These are phyloP conservation scores for Nomada lathburiana DNA, from an alignment of 2,888 invertebrate genomes.

Conservation along the genomic window DNA sequence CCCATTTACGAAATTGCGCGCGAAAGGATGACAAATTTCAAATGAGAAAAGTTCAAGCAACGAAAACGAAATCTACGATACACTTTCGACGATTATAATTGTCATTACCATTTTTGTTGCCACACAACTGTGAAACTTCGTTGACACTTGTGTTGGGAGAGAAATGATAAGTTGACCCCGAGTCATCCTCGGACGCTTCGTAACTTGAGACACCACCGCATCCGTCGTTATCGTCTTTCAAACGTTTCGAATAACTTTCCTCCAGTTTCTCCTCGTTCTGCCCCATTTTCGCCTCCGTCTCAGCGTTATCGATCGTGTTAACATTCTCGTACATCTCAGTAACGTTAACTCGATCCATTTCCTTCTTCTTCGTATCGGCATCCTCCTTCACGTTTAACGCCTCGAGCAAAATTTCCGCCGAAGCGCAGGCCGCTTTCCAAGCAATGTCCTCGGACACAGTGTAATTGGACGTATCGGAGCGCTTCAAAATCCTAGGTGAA, in stretches of 20 bases:
- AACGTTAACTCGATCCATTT: background rate
- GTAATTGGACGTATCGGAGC: slow-evolving; percentile 49
- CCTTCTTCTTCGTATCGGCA: background rate
- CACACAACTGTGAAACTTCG: slow-evolving; percentile 55
- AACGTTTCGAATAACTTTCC: slow-evolving; percentile 24
- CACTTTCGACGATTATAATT: background rate
- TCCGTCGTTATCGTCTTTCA: slow-evolving; percentile 47
- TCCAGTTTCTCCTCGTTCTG: slow-evolving; percentile 6
- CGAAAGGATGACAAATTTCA: background rate
- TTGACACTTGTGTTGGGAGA: slow-evolving; percentile 57
- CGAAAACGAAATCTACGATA: background rate
- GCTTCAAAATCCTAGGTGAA: slow-evolving; percentile 68
- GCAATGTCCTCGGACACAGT: slow-evolving; percentile 71
- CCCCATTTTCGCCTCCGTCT: background rate
- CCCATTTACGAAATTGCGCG: background rate
- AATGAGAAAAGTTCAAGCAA: background rate
- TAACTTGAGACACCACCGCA: slow-evolving; percentile 68
- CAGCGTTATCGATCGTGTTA: background rate
- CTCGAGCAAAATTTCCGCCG: slow-evolving; percentile 79
- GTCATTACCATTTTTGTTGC: slow-evolving; percentile 61
- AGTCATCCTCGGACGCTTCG: slow-evolving; percentile 78
- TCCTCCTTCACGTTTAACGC: slow-evolving; percentile 76
- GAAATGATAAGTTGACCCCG: slow-evolving; percentile 69
- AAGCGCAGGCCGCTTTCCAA: slow-evolving; percentile 82
- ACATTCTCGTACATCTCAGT: slow-evolving; percentile 10